Evolutionary conservation across 2,888 invertebrate genomes (phyloP).

Genomic region (Eilema sororculum): DNA sequence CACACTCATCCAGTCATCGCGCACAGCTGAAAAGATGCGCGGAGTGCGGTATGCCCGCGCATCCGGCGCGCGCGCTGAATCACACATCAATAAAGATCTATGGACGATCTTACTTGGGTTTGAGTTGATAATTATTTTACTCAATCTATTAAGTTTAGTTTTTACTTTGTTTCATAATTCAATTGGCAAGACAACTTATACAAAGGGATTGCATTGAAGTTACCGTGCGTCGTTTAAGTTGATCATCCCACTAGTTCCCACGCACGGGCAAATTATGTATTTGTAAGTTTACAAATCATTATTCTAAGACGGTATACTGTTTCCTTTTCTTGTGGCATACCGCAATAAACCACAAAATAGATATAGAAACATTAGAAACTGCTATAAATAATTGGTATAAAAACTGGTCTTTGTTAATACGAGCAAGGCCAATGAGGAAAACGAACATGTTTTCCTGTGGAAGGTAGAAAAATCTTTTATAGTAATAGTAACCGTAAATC

Average conservation of each 20-base stretch:
- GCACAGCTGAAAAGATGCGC: slow-evolving; percentile 35
- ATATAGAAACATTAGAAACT: not conserved
- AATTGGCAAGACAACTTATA: no score
- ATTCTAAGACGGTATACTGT: no score
- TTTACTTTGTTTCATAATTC: not conserved
- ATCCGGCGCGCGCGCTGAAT: slow-evolving; percentile 51
- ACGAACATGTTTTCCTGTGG: not conserved
- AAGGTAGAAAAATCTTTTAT: not conserved
- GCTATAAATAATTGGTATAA: not conserved
- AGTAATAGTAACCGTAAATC: not conserved
- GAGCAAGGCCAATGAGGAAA: not conserved
- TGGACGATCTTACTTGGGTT: slow-evolving; percentile 23
- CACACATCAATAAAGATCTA: slow-evolving; percentile 53
- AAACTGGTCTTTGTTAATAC: not conserved
- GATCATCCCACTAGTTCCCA: no score
- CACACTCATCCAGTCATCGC: not conserved
- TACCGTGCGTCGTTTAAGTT: no score
- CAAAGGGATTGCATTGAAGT: no score
- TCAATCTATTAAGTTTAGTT: not conserved
- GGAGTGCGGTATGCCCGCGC: slow-evolving; percentile 38
- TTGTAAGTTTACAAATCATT: no score
- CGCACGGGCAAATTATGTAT: no score
- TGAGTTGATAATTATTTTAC: slow-evolving; percentile 7
- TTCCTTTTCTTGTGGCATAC: no score
- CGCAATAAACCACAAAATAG: not conserved